A percentile compares a stretch with the other conserved stretches of the same genome.
Evolutionary conservation across 1,140 invertebrate genomes (phyloP).

Genomic region (Cecropterus lyciades): DNA sequence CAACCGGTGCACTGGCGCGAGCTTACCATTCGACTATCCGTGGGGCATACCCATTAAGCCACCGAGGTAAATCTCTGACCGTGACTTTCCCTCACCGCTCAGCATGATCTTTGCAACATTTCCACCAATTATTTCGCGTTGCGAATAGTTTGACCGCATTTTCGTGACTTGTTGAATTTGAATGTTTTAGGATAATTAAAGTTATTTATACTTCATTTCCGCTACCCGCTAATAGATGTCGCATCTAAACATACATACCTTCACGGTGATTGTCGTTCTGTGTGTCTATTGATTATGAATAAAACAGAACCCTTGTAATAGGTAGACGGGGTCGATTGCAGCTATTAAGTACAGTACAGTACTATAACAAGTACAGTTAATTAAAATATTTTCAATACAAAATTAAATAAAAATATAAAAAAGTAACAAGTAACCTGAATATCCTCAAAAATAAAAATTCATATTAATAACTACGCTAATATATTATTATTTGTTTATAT

Average conservation of each 20-base stretch:
- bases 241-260: not conserved
- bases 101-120: conserved; percentile 44
- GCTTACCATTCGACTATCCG: conserved; percentile 54
- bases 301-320: no score
- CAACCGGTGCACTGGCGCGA: conserved; percentile 41
- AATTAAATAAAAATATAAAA: no score
- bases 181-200: conserved; percentile 19
- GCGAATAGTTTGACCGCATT: conserved; percentile 24
- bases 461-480: no score
- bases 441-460: no score
- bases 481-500: no score
- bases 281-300: no score
- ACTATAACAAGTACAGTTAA: no score
- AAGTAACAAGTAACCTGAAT: no score
- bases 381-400: no score
- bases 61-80: conserved; percentile 53
- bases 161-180: conserved; percentile 16
- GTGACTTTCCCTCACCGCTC: conserved; percentile 67
- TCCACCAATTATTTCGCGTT: conserved; percentile 41
- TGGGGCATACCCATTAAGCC: conserved; percentile 35
- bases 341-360: no score
- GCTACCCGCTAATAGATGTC: conserved; percentile 30
- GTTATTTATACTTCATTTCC: not conserved
- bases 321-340: no score
- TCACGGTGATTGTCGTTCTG: not conserved